Evolutionary conservation across 1,140 invertebrate species (phyloP), one percentile per base, ranked within the genome.

Genomic region (Coenobita brevimanus): DNA sequence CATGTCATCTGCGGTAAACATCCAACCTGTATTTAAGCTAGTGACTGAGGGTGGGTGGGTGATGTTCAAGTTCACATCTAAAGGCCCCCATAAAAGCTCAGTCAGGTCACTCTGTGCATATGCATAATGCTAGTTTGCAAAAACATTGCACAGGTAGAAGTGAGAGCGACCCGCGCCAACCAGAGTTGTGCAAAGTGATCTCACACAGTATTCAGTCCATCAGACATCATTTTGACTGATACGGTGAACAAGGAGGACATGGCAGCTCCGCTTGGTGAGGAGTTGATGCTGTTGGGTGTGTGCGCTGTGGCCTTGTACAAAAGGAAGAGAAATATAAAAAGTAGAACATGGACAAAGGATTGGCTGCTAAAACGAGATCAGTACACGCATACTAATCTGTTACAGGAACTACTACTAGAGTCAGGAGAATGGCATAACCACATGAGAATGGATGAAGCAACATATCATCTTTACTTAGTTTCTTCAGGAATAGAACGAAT

Each of bases 211-310:
- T 50, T 50, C 46, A 50, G 46, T 50, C 46, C 46, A 50, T 50
- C 46, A 50, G 46, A 17, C 46, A 50, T 50, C 46, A 50, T 6
- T 50, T 50, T 17, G 46, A 50, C 46, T 50, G 46, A 50, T n/a
- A n/a, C 46, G 46, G 17, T 50, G 46, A 50, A 50, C 46, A 50
- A 50, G 46, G 46, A 50, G 46, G 46, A 50, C 46, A 69, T 69
- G 64, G 64, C 64, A 69, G n/a, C 64, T 69, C 64, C 64, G 33
- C n/a, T 69, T n/a, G 33, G n/a, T n/a, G 64, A 69, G 33, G 64
- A 69, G 33, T 33, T 69, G n/a, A 69, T n/a, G 33, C 33, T 24
- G 64, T 33, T 69, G 64, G 33, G 64, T 69, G 10, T 69, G 64
- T 69, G 64, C 33, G 64, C 64, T 69, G 6, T 69, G n/a, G n/a